Percentiles rank a stretch among this genome's conserved stretches.
These are phyloP conservation scores for Arctocebus calabarensis DNA, from an alignment of 2,797 vertebrate genomes.

Conservation along the genomic window DNA sequence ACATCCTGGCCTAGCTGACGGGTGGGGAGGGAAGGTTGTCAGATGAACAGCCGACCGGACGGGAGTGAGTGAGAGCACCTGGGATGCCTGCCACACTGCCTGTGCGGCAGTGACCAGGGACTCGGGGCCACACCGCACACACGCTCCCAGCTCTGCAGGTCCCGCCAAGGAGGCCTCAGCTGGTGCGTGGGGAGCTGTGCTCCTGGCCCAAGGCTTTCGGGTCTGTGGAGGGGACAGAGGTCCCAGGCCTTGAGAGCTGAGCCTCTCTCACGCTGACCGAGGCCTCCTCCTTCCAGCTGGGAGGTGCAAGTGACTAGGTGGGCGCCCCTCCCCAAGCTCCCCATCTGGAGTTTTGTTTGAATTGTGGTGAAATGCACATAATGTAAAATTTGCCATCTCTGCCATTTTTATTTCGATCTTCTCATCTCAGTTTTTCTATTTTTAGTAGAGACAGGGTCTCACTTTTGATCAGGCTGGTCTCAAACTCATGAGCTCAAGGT, in stretches of 20 bases:
- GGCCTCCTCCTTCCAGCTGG: not conserved
- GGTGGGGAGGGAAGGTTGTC: not conserved
- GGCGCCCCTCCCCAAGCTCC: not conserved
- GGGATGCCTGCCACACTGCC: too few species aligned
- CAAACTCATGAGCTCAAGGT: too few species aligned
- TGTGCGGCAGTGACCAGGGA: accelerated
- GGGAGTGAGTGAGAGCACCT: not conserved
- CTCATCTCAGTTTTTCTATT: too few species aligned
- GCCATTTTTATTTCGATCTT: not conserved
- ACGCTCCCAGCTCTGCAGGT: not conserved
- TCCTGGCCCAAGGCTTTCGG: not conserved
- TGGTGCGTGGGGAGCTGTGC: not conserved
- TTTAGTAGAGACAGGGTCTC: too few species aligned
- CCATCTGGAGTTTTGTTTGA: not conserved
- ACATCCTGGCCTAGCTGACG: accelerated
- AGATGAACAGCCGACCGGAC: too few species aligned
- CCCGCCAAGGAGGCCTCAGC: not conserved
- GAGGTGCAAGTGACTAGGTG: accelerated
- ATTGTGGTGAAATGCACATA: not conserved
- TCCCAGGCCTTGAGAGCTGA: accelerated
- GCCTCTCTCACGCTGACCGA: too few species aligned
- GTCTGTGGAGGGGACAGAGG: not conserved
- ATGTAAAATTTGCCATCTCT: not conserved
- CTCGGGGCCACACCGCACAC: not conserved
- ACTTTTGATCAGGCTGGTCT: too few species aligned